These are phyloP conservation scores for human DNA, from an alignment of 2,113 vertebrate species.

Conservation along the genomic window GRCh38 chr22:37927501-37928000, in stretches of 20 bases:
- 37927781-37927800: neutral
- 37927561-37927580: conserved; percentile 89
- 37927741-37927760: conserved; percentile 76
- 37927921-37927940: too few species aligned
- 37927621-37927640: conserved; percentile 81
- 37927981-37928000: too few species aligned
- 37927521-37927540: conserved; percentile 61
- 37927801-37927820: conserved; percentile 80
- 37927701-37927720: conserved; percentile 66
- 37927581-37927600: conserved; percentile 57
- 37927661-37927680: conserved; percentile 32
- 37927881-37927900: neutral
- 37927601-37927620: conserved; percentile 80
- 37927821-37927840: conserved; percentile 81
- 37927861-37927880: neutral
- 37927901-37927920: neutral
- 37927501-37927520: conserved; percentile 77
- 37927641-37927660: conserved; percentile 56
- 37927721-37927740: conserved; percentile 74
- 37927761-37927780: conserved; percentile 72
- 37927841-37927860: accelerated
- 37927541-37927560: conserved; percentile 89
- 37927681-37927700: conserved; percentile 38
- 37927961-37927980: too few species aligned
- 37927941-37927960: too few species aligned